Base-by-base conservation (phyloP, 1,140 invertebrate genomes). In the Brachionus koreanus region DNA sequence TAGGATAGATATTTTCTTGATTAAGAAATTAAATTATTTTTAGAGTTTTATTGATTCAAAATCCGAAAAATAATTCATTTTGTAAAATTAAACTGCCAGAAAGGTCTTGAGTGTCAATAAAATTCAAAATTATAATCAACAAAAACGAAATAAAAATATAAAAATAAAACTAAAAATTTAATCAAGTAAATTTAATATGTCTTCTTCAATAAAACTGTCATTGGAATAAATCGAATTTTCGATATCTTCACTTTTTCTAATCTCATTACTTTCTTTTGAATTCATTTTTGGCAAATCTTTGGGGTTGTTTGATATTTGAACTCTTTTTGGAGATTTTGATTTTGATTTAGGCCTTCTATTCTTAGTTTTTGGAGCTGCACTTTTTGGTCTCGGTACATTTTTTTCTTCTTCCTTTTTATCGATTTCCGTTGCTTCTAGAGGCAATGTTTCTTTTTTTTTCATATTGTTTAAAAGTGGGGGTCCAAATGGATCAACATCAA, bases 271-370 rank as follows among this genome's bases (percentile, higher is more conserved):
- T 13, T 46, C 25, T n/a, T n/a, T n/a, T 46, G 69, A 46, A 13
- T 29, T 74, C 10, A 13, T 46, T 29, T 16, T 79, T 13, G 76
- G 76, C 25, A 79, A 65, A 37, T 79, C 76, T 61, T 57, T 79
- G 35, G 69, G 69, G 43, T 74, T 19, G 12, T 13, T 42, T 10
- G 76, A 79, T 35, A 79, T 79, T 2, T 57, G 49, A 39, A 79
- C 76, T 79, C 76, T 23, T 43, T 79, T 79, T 29, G 76, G 76
- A 61, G 76, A 79, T 79, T 61, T 79, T 23, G 76, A 79, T 79
- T 79, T 79, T 16, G 33, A 19, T 43, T 57, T 42, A n/a, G 49
- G 46, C 25, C 61, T 79, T 79, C 39, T 57, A 46, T 5, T 57
- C n/a, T 79, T 65, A 10, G 29, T 19, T 9, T 61, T 77, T 29